These are phyloP conservation scores for Hemiscyllium ocellatum DNA, from an alignment of 2,113 vertebrate species.

Conservation along the genomic window DNA sequence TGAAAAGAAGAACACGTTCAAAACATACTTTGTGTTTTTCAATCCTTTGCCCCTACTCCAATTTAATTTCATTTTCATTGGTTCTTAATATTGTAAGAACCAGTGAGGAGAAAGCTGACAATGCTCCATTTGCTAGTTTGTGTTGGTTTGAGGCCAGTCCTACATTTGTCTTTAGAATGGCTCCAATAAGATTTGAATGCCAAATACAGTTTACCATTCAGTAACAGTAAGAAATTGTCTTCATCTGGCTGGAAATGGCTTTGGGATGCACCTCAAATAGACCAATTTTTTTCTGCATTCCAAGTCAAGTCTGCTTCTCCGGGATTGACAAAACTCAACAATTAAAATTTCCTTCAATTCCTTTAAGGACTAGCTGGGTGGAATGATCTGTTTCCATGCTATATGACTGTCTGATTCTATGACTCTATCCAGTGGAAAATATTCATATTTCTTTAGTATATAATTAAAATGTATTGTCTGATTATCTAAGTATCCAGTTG, in stretches of 20 bases:
- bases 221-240: not conserved
- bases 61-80: not conserved
- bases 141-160: not conserved
- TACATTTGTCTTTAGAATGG: not conserved
- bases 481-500: not conserved
- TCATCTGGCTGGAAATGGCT: not conserved
- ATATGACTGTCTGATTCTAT: too few relatives aligned
- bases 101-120: not conserved
- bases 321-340: not conserved
- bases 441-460: not conserved
- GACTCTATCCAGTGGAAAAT: not conserved
- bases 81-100: not conserved
- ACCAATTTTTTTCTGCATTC: not conserved
- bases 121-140: not conserved
- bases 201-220: not conserved
- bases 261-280: not conserved
- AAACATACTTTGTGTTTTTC: not conserved
- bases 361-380: not conserved
- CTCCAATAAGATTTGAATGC: not conserved
- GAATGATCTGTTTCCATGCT: too few relatives aligned
- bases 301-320: not conserved
- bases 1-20: not conserved
- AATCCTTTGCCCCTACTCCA: not conserved
- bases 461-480: not conserved
- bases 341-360: not conserved